phyloP scores from a whole-genome alignment of 1,140 invertebrate genomes.

The Aphis gossypii region DNA sequence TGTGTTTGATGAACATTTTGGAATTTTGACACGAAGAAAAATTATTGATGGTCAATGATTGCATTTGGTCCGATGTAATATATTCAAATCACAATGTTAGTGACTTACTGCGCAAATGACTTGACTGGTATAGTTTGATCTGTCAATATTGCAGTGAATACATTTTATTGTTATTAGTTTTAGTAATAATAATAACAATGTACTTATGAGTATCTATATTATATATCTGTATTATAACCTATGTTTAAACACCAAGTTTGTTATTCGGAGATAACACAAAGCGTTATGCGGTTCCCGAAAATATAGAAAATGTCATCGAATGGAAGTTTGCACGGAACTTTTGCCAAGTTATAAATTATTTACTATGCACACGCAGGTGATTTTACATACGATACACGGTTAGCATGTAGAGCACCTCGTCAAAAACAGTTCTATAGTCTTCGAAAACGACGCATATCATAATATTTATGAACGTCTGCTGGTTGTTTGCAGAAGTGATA shows the following conservation, averaged over 20 bases:
- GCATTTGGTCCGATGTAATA: no score
- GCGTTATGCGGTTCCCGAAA: background rate
- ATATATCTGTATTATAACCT: background rate
- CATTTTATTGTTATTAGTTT: background rate
- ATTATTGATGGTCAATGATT: background rate
- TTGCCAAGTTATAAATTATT: background rate
- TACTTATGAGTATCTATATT: background rate
- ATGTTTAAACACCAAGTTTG: background rate
- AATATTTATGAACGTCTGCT: background rate
- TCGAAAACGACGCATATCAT: background rate
- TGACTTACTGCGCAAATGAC: background rate
- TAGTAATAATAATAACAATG: background rate
- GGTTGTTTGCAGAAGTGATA: no score
- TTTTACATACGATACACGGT: background rate
- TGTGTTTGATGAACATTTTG: background rate
- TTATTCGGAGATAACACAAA: background rate
- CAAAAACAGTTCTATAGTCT: background rate
- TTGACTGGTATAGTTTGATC: background rate
- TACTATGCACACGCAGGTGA: background rate
- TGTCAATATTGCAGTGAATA: background rate
- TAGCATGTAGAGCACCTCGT: background rate
- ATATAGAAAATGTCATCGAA: background rate
- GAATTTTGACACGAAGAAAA: background rate
- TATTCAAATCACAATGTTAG: background rate
- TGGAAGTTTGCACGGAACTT: background rate